A percentile compares a stretch with the other conserved stretches of the same genome.
Conservation (phyloP, 2,113 vertebrate species). For the Helogale parvula region DNA sequence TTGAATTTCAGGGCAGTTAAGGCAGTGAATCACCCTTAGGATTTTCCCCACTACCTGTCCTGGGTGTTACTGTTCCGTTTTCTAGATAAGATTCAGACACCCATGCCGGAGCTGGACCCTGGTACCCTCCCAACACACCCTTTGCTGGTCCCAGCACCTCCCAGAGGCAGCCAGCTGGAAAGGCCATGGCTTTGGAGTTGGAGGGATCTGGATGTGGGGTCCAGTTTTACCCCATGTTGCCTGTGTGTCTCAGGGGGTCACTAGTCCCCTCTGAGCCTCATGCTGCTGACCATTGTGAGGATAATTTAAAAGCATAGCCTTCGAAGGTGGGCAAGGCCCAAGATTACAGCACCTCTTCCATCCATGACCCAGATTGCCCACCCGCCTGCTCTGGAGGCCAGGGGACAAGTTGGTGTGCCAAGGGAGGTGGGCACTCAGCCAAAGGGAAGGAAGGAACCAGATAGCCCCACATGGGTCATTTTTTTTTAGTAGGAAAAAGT, state of each 20-base stretch:
- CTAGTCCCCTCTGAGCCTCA: not conserved
- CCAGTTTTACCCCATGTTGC: not conserved
- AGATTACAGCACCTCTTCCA: not conserved
- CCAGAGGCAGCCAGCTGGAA: not conserved
- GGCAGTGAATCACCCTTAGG: not conserved
- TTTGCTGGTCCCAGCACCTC: not conserved
- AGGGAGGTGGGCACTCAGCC: not conserved
- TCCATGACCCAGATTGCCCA: not conserved
- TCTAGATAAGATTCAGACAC: not conserved
- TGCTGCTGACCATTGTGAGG: not conserved
- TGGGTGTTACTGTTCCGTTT: not conserved
- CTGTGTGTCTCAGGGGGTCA: not conserved
- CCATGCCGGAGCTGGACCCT: no score
- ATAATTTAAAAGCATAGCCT: not conserved
- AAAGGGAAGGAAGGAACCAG: not conserved
- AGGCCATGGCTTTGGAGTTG: not conserved
- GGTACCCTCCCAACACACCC: not conserved
- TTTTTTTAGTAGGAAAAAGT: not conserved
- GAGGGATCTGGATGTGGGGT: not conserved
- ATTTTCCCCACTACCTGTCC: not conserved
- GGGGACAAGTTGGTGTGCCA: not conserved
- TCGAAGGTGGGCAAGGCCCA: not conserved
- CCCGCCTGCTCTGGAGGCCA: not conserved
- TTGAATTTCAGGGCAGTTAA: not conserved
- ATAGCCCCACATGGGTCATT: not conserved